These are phyloP conservation scores for Hycleus phaleratus DNA, from an alignment of 1,140 invertebrate genomes.

Conservation along the genomic window DNA sequence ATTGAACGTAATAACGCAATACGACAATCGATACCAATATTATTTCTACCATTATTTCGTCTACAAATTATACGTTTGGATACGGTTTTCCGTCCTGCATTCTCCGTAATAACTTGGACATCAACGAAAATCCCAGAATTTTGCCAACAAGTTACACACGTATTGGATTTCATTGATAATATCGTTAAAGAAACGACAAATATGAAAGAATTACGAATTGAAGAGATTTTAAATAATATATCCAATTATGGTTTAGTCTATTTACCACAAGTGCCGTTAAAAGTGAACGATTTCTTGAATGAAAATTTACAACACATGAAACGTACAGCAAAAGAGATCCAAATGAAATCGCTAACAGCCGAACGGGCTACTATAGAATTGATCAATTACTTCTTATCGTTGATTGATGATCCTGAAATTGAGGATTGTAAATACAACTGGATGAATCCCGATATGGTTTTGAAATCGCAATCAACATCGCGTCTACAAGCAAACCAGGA, in stretches of 20 bases:
- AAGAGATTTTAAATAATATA: conserved; percentile 61
- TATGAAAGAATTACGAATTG: conserved; percentile 67
- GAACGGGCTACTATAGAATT: conserved; percentile 61
- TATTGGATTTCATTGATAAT: conserved; percentile 58
- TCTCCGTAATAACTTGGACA: conserved; percentile 73
- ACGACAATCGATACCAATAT: conserved; percentile 49
- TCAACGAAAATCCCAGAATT: conserved; percentile 63
- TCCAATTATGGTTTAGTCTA: conserved; percentile 55
- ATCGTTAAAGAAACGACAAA: conserved; percentile 65
- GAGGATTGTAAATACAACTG: conserved; percentile 53
- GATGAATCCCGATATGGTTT: conserved; percentile 53
- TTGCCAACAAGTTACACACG: conserved; percentile 49
- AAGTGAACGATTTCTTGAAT: conserved; percentile 56
- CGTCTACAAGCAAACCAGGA: conserved; percentile 47
- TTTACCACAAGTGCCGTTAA: conserved; percentile 56
- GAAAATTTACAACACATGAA: conserved; percentile 51
- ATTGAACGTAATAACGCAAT: conserved; percentile 51
- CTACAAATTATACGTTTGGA: conserved; percentile 61
- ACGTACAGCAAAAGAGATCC: conserved; percentile 45
- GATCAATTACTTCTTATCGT: conserved; percentile 60
- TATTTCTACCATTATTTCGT: conserved; percentile 62
- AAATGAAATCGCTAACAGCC: conserved; percentile 51
- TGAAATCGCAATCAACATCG: conserved; percentile 48
- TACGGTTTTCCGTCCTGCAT: conserved; percentile 62
- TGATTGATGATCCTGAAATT: conserved; percentile 47